Evolutionary conservation across 2,888 invertebrate species (phyloP).

Genomic region (Psococerastis gibbosa): DNA sequence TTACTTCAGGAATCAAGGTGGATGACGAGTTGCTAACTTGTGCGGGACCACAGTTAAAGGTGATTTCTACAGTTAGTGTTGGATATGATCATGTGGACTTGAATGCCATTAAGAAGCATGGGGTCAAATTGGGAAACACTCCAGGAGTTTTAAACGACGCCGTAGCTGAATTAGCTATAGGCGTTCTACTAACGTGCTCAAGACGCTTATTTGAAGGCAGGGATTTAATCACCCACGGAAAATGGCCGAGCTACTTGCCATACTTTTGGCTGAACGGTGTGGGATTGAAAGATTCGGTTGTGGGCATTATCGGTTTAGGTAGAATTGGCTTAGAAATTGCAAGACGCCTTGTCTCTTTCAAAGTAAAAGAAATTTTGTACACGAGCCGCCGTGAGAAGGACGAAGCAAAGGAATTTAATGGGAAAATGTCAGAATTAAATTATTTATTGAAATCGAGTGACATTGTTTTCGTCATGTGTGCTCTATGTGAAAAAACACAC

Average conservation of each 20-base stretch:
- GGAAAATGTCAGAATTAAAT: slow-evolving; percentile 32
- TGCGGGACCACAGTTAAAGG: slow-evolving; percentile 46
- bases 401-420: slow-evolving; percentile 21
- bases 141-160: slow-evolving; percentile 78
- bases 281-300: slow-evolving; percentile 53
- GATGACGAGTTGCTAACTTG: slow-evolving; percentile 31
- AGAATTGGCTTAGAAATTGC: slow-evolving; percentile 69
- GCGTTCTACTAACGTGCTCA: neutral
- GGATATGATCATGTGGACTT: slow-evolving; percentile 80
- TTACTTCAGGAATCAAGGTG: slow-evolving; percentile 32
- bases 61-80: slow-evolving; percentile 77
- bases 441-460: slow-evolving; percentile 57
- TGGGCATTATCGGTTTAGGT: slow-evolving; percentile 72
- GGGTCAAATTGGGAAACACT: slow-evolving; percentile 69
- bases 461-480: slow-evolving; percentile 64
- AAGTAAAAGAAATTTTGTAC: slow-evolving; percentile 52
- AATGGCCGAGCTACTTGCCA: slow-evolving; percentile 81
- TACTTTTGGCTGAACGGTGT: slow-evolving; percentile 72
- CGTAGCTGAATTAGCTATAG: slow-evolving; percentile 45
- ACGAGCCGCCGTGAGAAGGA: slow-evolving; percentile 42
- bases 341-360: slow-evolving; percentile 53
- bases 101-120: slow-evolving; percentile 46
- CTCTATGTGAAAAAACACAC: slow-evolving; percentile 59
- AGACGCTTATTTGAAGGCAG: neutral
- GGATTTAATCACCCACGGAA: slow-evolving; percentile 33